Base-by-base conservation (phyloP, 1,140 invertebrate genomes). In the Drosophila nebulosa region DNA sequence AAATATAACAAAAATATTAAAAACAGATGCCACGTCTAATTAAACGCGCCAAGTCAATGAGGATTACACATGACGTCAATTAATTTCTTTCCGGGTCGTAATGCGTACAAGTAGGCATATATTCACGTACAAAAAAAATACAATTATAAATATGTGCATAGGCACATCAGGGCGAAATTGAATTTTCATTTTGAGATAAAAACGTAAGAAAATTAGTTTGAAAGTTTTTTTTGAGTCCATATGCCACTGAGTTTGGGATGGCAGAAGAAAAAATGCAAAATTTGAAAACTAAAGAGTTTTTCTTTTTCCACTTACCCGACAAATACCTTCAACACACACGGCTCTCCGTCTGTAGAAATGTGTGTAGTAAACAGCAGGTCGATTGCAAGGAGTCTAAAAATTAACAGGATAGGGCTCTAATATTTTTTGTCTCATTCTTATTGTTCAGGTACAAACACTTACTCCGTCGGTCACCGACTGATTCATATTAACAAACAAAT, bases 401-500 rank as follows among this genome's bases (percentile, higher is more conserved):
- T n/a, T n/a, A n/a, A n/a, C n/a, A n/a, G n/a, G n/a, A n/a, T n/a
- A n/a, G n/a, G n/a, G n/a, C n/a, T n/a, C n/a, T n/a, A n/a, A n/a
- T n/a, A n/a, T n/a, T n/a, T n/a, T n/a, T n/a, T n/a, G n/a, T n/a
- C n/a, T n/a, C n/a, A n/a, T n/a, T n/a, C n/a, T n/a, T n/a, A n/a
- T n/a, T n/a, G n/a, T n/a, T n/a, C n/a, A n/a, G n/a, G n/a, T n/a
- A n/a, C n/a, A n/a, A n/a, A n/a, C n/a, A n/a, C n/a, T n/a, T n/a
- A n/a, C n/a, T 7, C 97, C 97, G 91, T 98, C 97, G 9, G 95
- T 93, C 9, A 97, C 96, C 32, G 93, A 93, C 67, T 95, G 93
- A 74, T 96, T 96, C 77, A 97, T 93, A 4, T 96, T 96, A 22
- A 96, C 96, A 88, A 97, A 97, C 92, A 98, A 97, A 77, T 94